phyloP scores from a whole-genome alignment of 2,888 invertebrate species.

The Cataglyphis albicans region DNA sequence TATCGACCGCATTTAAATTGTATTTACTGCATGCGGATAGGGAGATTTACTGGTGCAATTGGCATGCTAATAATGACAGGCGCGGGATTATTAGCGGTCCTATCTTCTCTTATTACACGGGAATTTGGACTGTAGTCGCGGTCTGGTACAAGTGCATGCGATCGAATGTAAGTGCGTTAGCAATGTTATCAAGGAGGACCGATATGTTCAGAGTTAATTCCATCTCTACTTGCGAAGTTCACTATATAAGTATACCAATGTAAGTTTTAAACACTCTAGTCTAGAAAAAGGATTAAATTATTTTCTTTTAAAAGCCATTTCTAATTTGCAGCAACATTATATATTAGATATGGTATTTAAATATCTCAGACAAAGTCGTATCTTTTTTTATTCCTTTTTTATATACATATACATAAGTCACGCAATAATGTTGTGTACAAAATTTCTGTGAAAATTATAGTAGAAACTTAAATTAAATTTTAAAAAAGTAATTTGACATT shows the following conservation, averaged over 20 bases:
- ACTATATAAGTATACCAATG: neutral
- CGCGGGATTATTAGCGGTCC: slow-evolving; percentile 38
- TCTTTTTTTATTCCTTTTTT: neutral
- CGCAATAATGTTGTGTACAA: neutral
- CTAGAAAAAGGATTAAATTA: neutral
- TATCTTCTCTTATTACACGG: slow-evolving; percentile 35
- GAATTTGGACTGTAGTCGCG: slow-evolving; percentile 35
- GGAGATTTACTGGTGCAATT: slow-evolving; percentile 27
- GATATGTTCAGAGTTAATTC: slow-evolving; percentile 37
- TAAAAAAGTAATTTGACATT: neutral
- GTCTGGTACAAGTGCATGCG: slow-evolving; percentile 41
- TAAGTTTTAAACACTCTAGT: neutral
- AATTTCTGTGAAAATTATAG: neutral
- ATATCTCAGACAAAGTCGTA: neutral
- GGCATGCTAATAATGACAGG: slow-evolving; percentile 47
- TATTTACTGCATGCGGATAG: neutral
- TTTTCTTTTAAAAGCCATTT: neutral
- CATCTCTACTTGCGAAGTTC: neutral
- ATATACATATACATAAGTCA: neutral
- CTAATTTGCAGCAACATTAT: neutral
- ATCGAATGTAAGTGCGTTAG: slow-evolving; percentile 45
- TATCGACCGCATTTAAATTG: slow-evolving; percentile 43
- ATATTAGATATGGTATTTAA: neutral
- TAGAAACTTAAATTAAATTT: slow-evolving; percentile 3
- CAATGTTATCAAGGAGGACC: slow-evolving; percentile 11